Evolutionary conservation across 30 jellyfish, hydroid and myxozoan genomes (phyloP).

Genomic region (Rhopilema esculentum): DNA sequence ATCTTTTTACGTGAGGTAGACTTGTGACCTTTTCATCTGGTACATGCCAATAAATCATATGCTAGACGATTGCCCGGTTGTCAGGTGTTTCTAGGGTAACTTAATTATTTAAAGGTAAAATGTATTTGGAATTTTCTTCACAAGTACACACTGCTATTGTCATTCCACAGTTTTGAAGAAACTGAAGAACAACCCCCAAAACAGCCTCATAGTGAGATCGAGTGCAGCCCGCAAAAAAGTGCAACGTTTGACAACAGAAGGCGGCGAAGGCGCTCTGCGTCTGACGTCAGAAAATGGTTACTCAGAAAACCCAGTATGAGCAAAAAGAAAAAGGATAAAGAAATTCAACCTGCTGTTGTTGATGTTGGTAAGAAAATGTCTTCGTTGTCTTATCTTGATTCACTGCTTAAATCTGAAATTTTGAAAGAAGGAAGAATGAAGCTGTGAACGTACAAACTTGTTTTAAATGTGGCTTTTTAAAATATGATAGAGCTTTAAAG

Average conservation of each 20-base stretch:
- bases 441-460: too few relatives aligned
- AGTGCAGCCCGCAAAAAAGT: slow-evolving; percentile 7
- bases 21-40: too few relatives aligned
- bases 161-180: slow-evolving; percentile 37
- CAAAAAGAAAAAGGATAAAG: slow-evolving; percentile 54
- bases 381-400: neutral
- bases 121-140: too few relatives aligned
- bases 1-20: too few relatives aligned
- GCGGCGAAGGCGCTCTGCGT: slow-evolving; percentile 62
- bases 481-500: too few relatives aligned
- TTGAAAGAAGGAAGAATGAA: too few relatives aligned
- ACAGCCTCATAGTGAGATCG: slow-evolving; percentile 15
- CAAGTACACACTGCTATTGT: neutral
- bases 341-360: slow-evolving; percentile 4
- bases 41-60: neutral
- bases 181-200: slow-evolving; percentile 20
- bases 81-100: too few relatives aligned
- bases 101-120: too few relatives aligned
- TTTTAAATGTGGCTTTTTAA: too few relatives aligned
- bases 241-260: neutral
- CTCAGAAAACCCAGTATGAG: slow-evolving; percentile 58
- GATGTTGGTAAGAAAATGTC: neutral
- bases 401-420: too few relatives aligned
- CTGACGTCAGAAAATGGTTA: slow-evolving; percentile 76
- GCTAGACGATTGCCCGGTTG: neutral